These are phyloP conservation scores for Eupristina koningsbergeri DNA, from an alignment of 1,140 invertebrate species.

Conservation along the genomic window DNA sequence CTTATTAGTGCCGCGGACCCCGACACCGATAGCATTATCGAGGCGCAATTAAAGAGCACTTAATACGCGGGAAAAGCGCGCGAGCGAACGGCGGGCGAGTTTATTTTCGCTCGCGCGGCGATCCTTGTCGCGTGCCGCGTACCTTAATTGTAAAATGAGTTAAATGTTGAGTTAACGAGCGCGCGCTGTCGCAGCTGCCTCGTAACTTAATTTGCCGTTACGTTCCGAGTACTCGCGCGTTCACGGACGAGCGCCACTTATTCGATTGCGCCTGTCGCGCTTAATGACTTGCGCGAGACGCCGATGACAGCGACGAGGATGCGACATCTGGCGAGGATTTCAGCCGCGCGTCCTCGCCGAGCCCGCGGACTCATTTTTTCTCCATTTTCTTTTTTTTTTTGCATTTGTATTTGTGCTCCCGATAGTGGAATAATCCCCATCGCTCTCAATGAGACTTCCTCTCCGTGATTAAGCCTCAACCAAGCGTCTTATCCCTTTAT, in stretches of 20 bases:
- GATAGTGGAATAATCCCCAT: too few species aligned
- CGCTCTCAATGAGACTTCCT: too few species aligned
- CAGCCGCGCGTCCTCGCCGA: too few species aligned
- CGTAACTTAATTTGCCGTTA: slow-evolving; percentile 60
- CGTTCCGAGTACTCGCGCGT: slow-evolving; percentile 51
- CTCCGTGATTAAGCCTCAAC: too few species aligned
- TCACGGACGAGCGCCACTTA: slow-evolving; percentile 51
- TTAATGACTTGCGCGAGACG: not conserved
- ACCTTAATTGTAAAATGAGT: slow-evolving; percentile 61
- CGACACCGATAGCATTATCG: too few species aligned
- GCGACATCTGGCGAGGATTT: not conserved
- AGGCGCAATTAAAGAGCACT: not conserved
- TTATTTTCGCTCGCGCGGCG: not conserved
- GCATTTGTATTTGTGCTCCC: too few species aligned
- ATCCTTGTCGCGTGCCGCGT: not conserved
- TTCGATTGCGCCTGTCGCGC: not conserved
- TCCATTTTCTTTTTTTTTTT: too few species aligned
- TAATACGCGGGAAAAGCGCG: not conserved
- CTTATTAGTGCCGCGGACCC: too few species aligned
- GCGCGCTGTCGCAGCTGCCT: slow-evolving; percentile 38
- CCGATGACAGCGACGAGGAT: not conserved
- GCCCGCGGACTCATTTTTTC: too few species aligned
- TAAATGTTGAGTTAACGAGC: slow-evolving; percentile 60
- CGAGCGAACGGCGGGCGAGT: not conserved
- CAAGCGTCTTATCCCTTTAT: too few species aligned